Percentiles rank a stretch among this genome's conserved stretches.
phyloP scores from a whole-genome alignment of 64 coral and sea anemone species.

The Acropora tenuis region DNA sequence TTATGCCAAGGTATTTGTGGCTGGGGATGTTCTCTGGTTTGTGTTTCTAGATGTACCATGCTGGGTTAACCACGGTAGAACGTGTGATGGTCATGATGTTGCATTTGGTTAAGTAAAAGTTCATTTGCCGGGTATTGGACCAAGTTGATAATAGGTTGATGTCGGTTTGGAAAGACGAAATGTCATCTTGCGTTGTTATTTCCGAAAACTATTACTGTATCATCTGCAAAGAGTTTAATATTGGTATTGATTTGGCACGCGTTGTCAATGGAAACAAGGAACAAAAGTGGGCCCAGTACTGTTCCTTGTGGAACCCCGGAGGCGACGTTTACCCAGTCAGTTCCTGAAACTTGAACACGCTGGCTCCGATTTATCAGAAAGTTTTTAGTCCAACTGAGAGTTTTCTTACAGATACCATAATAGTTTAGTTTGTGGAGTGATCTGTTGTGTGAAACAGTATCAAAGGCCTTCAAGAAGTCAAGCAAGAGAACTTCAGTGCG shows the following conservation, averaged over 20 bases:
- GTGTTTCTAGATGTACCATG: too few species aligned
- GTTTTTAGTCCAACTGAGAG: constrained; percentile 35
- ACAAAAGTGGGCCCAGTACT: constrained; percentile 38
- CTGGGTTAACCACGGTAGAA: not conserved
- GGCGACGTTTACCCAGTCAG: constrained; percentile 28
- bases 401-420: not conserved
- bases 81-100: not conserved
- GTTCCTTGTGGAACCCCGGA: constrained; percentile 20
- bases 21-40: too few species aligned
- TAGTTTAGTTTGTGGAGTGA: constrained; percentile 34
- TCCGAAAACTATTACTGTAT: constrained; percentile 1
- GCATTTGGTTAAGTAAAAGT: constrained; percentile 50
- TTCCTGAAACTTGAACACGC: constrained; percentile 43
- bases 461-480: constrained; percentile 19
- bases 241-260: constrained; percentile 35
- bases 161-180: constrained; percentile 29
- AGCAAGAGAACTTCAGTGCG: constrained; percentile 49
- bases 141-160: constrained; percentile 32
- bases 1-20: too few species aligned
- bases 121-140: constrained; percentile 46
- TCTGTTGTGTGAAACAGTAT: constrained; percentile 28
- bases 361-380: constrained; percentile 27
- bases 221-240: constrained; percentile 33
- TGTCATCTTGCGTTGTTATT: not conserved
- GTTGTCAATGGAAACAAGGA: constrained; percentile 28